Conservation (phyloP, 2,113 vertebrate genomes). For the Eulemur macaco region DNA sequence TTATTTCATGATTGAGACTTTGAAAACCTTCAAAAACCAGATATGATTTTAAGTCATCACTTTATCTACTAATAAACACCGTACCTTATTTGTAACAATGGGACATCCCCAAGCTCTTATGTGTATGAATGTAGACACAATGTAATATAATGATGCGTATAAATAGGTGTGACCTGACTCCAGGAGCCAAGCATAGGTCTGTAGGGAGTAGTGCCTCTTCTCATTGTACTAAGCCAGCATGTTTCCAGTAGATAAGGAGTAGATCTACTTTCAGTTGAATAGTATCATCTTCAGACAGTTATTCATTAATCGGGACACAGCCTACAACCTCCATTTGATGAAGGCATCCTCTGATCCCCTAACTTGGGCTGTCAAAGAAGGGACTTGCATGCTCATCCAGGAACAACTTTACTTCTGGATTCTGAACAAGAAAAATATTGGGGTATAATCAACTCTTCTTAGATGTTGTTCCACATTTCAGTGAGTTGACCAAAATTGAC, state of each 20-base stretch:
- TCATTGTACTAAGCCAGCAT: not conserved
- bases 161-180: not conserved
- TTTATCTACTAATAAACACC: not conserved
- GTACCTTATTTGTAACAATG: not conserved
- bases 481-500: not conserved
- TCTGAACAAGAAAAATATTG: not conserved
- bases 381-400: not conserved
- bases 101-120: not conserved
- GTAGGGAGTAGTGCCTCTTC: not conserved
- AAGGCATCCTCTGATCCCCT: not conserved
- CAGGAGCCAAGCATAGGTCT: not conserved
- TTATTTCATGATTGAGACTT: conserved; percentile 52
- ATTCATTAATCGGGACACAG: not conserved
- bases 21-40: not conserved
- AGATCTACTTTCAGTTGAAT: not conserved
- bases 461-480: not conserved
- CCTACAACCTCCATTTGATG: not conserved
- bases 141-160: not conserved
- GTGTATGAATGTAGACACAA: not conserved
- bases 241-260: not conserved
- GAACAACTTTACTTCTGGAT: not conserved
- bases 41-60: conserved; percentile 14
- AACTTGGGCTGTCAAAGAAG: not conserved
- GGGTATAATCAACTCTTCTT: not conserved
- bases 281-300: not conserved